A percentile compares a stretch with the other conserved stretches of the same genome.
Evolutionary conservation across 2,888 invertebrate genomes (phyloP).

Genomic region (Nephrotoma guestfalica): DNA sequence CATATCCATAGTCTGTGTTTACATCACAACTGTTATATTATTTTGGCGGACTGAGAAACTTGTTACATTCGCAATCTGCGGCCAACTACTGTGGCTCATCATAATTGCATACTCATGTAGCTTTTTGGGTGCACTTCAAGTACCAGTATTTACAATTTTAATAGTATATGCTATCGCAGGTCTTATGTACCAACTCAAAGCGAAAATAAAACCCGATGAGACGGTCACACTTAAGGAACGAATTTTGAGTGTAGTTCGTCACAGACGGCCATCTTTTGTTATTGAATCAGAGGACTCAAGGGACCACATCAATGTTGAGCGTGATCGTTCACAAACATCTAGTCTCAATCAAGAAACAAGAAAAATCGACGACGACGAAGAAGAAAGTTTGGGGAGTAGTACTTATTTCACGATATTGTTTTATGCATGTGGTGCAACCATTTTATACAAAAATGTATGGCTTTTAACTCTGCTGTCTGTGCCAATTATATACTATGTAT

Average conservation of each 20-base stretch:
- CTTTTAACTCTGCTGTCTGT: constrained; percentile 60
- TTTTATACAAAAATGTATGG: constrained; percentile 79
- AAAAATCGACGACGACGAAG: constrained; percentile 18
- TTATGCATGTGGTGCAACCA: constrained; percentile 68
- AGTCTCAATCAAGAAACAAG: constrained; percentile 7
- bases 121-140: constrained; percentile 57
- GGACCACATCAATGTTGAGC: background rate
- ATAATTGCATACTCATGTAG: constrained; percentile 61
- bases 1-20: constrained; percentile 47
- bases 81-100: constrained; percentile 61
- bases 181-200: constrained; percentile 35
- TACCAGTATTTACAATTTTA: constrained; percentile 55
- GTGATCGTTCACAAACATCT: background rate
- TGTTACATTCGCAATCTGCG: constrained; percentile 47
- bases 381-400: constrained; percentile 43
- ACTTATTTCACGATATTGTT: constrained; percentile 62
- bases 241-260: background rate
- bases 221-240: background rate
- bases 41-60: constrained; percentile 63
- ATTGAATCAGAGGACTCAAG: background rate
- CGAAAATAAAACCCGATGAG: background rate
- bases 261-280: background rate
- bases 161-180: constrained; percentile 52
- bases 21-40: constrained; percentile 52
- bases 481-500: constrained; percentile 55